phyloP scores from a whole-genome alignment of 2,888 invertebrate species.

The Saturnia pavonia region DNA sequence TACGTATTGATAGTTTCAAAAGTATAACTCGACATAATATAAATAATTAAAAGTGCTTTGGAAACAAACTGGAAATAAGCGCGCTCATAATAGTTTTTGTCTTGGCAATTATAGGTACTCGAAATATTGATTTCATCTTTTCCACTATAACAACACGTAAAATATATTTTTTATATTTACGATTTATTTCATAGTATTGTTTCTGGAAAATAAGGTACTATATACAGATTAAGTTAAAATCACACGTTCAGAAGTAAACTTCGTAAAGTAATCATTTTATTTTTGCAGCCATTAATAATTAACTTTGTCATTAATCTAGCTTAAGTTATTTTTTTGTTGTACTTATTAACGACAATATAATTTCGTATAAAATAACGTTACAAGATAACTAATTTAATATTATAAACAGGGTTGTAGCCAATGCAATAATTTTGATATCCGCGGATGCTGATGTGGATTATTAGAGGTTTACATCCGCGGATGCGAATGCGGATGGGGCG shows the following conservation, averaged over 20 bases:
- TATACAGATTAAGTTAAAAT: neutral
- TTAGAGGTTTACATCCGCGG: no score
- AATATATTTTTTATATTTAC: slow-evolving; percentile 14
- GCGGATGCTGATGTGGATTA: no score
- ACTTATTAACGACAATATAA: no score
- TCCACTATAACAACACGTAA: slow-evolving; percentile 46
- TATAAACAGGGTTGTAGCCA: no score
- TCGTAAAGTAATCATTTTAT: neutral
- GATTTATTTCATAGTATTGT: slow-evolving; percentile 13
- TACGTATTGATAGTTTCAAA: neutral
- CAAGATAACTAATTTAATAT: no score
- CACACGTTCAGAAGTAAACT: neutral
- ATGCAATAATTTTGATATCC: no score
- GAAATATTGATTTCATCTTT: slow-evolving; percentile 75
- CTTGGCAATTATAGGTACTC: slow-evolving; percentile 70
- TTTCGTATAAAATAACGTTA: no score
- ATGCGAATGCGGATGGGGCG: no score
- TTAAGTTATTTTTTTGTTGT: no score
- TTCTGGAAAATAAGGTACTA: slow-evolving; percentile 2
- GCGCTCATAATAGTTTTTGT: slow-evolving; percentile 73
- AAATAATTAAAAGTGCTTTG: slow-evolving; percentile 39
- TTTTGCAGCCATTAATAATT: neutral
- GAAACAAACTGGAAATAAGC: slow-evolving; percentile 55
- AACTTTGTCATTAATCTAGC: neutral
- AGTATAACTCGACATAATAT: neutral